Percentiles rank a stretch among this genome's conserved stretches.
phyloP scores from a whole-genome alignment of 2,113 vertebrate genomes.

The Recurvirostra avosetta region DNA sequence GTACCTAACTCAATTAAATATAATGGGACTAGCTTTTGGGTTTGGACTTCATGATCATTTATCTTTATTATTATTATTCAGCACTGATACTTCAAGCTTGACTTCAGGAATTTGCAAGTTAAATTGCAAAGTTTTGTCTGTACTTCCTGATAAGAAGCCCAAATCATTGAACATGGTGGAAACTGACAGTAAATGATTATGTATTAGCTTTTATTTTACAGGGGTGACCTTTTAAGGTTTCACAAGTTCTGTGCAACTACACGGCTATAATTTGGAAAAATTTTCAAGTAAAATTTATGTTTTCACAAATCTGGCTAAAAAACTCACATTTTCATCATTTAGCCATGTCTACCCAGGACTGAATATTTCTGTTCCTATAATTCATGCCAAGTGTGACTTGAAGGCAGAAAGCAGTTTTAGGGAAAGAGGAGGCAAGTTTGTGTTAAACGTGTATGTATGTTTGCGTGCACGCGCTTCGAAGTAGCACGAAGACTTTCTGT shows the following conservation, averaged over 20 bases:
- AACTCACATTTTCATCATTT: background rate
- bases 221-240: background rate
- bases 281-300: accelerated
- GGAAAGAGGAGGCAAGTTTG: background rate
- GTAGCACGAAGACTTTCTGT: background rate
- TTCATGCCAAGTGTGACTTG: background rate
- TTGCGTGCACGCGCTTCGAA: background rate
- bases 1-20: background rate
- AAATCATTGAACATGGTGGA: background rate
- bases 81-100: background rate
- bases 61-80: background rate
- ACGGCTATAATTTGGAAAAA: background rate
- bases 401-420: background rate
- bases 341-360: background rate
- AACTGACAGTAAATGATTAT: background rate
- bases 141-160: background rate
- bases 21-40: background rate
- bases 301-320: background rate
- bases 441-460: background rate
- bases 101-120: background rate
- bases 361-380: background rate
- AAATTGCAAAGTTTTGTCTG: background rate
- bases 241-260: background rate
- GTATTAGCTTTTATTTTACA: background rate
- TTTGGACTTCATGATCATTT: background rate